Conservation (phyloP, 2,113 vertebrate species). For the Condylura cristata region DNA sequence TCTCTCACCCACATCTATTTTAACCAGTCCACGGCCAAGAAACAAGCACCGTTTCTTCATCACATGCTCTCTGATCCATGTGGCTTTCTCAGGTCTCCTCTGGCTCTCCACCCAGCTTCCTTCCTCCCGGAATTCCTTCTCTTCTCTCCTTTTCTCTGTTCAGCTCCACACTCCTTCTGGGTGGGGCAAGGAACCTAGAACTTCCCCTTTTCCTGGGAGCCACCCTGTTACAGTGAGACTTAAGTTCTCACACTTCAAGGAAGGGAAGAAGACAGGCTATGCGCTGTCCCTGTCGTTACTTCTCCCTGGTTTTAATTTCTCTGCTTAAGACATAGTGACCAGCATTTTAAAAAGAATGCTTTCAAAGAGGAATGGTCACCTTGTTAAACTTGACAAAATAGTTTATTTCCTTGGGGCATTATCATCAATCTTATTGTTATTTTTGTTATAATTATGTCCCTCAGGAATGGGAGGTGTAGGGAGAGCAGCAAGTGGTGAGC, state of each 20-base stretch:
- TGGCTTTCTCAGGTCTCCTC: too few relatives aligned
- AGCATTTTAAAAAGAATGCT: neutral
- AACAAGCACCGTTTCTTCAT: too few relatives aligned
- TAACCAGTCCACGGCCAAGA: too few relatives aligned
- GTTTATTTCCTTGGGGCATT: neutral
- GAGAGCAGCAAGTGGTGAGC: neutral
- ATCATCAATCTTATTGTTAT: neutral
- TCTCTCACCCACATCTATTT: too few relatives aligned
- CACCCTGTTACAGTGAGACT: neutral
- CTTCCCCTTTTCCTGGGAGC: too few relatives aligned
- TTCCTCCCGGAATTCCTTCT: too few relatives aligned
- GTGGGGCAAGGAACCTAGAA: too few relatives aligned
- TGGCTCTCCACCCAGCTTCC: too few relatives aligned
- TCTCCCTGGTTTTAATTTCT: neutral
- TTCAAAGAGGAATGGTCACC: conserved; percentile 7
- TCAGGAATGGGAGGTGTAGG: neutral
- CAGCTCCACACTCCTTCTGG: too few relatives aligned
- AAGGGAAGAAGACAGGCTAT: neutral
- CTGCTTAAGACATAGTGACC: neutral
- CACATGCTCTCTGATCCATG: too few relatives aligned
- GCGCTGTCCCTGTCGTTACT: neutral
- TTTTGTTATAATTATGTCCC: neutral
- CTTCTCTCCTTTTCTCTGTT: too few relatives aligned
- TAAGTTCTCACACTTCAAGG: neutral
- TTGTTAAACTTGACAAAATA: neutral